phyloP scores from a whole-genome alignment of 2,888 invertebrate species.

The Orchesella flavescens region DNA sequence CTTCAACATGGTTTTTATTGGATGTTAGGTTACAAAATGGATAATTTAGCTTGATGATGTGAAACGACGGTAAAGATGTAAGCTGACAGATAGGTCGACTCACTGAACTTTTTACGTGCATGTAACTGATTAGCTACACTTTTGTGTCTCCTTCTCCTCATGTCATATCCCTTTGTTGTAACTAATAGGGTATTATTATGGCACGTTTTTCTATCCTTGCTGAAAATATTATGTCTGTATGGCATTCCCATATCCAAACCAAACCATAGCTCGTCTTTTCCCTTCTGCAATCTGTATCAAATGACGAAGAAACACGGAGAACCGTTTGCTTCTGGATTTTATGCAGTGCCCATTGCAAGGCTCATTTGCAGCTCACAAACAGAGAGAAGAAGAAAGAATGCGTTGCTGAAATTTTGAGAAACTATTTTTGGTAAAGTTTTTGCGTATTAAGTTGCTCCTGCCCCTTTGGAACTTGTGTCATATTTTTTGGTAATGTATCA shows the following conservation, averaged over 20 bases:
- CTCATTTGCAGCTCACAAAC: background rate
- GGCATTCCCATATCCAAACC: background rate
- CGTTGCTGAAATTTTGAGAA: background rate
- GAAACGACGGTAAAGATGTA: background rate
- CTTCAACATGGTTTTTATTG: background rate
- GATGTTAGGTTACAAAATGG: too few relatives aligned
- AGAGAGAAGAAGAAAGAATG: background rate
- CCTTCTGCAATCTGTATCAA: too few relatives aligned
- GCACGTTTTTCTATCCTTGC: background rate
- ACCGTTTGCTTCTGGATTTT: background rate
- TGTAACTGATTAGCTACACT: constrained; percentile 46
- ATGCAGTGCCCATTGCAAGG: background rate
- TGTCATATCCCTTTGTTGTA: background rate
- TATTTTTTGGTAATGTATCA: constrained; percentile 20
- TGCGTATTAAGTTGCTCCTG: background rate
- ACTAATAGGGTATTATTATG: background rate
- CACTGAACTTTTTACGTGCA: constrained; percentile 9
- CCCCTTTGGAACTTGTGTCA: background rate
- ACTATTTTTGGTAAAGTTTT: background rate
- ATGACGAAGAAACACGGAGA: too few relatives aligned
- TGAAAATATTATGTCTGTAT: background rate
- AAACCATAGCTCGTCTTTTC: too few relatives aligned
- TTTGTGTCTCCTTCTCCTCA: constrained; percentile 13
- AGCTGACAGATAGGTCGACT: background rate
- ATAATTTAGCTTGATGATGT: too few relatives aligned